Evolutionary conservation across 2,113 vertebrate species (phyloP).

Genomic region (Boleophthalmus pectinirostris): DNA sequence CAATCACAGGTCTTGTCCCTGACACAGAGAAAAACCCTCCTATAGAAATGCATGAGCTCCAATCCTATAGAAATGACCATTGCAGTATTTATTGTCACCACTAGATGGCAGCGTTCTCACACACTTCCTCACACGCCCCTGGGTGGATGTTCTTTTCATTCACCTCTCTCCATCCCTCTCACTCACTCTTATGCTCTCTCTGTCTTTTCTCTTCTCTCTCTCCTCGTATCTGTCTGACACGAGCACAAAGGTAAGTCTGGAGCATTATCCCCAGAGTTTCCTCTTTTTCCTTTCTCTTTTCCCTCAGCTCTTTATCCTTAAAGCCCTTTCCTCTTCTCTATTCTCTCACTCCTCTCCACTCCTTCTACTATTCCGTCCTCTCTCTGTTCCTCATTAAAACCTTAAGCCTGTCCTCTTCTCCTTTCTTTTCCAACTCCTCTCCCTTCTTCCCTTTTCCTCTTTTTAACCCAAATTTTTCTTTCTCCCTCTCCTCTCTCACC

Average conservation of each 20-base stretch:
- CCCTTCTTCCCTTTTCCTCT: no score
- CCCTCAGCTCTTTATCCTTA: constrained; percentile 38
- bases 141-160: not conserved
- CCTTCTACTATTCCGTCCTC: no score
- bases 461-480: no score
- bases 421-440: no score
- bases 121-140: constrained; percentile 45
- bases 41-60: no score
- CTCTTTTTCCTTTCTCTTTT: constrained; percentile 9
- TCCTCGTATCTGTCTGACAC: constrained; percentile 13
- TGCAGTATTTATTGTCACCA: constrained; percentile 64
- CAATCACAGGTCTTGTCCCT: no score
- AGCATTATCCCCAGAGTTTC: not conserved
- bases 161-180: not conserved
- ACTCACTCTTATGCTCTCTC: no score
- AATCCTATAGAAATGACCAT: not conserved
- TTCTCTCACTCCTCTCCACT: no score
- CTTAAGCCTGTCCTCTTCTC: no score
- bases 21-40: no score
- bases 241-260: constrained; percentile 48
- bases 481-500: not conserved
- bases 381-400: no score
- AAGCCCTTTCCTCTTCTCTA: constrained; percentile 7
- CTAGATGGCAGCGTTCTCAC: constrained; percentile 86
- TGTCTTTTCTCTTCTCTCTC: not conserved